Conservation (phyloP, 2,113 vertebrate genomes). For the Acinonyx jubatus region DNA sequence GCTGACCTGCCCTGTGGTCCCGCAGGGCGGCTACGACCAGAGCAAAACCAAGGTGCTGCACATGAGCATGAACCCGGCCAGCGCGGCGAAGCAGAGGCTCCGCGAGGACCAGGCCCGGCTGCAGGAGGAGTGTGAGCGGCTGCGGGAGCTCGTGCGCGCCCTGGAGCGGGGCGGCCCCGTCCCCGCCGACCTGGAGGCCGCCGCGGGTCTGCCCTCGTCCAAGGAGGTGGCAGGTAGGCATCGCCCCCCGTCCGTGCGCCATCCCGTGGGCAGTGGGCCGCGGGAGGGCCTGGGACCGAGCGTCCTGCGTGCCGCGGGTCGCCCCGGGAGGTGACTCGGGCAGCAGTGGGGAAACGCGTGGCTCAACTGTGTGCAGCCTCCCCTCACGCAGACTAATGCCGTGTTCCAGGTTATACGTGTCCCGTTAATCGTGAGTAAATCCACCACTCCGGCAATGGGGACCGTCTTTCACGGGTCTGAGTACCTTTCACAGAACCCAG, state of each 20-base stretch:
- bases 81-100: conserved; percentile 90
- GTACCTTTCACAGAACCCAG: conserved; percentile 17
- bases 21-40: conserved; percentile 93
- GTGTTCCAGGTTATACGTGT: conserved; percentile 75
- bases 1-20: conserved; percentile 15
- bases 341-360: conserved; percentile 67
- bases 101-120: conserved; percentile 89
- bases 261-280: too few relatives aligned
- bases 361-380: conserved; percentile 75
- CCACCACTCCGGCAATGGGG: conserved; percentile 72
- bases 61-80: conserved; percentile 92
- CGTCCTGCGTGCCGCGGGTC: not conserved
- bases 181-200: conserved; percentile 75
- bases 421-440: conserved; percentile 79
- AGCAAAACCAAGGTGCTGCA: conserved; percentile 93
- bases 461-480: conserved; percentile 73
- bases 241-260: accelerated
- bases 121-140: conserved; percentile 88
- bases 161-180: conserved; percentile 86
- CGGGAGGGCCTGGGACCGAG: not conserved
- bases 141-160: conserved; percentile 87
- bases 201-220: conserved; percentile 85
- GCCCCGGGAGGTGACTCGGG: conserved; percentile 67
- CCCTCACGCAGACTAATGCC: conserved; percentile 78
- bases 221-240: conserved; percentile 93